Percentiles rank a stretch among this genome's conserved stretches.
These are phyloP conservation scores for Melanotaenia duboulayi DNA, from an alignment of 2,113 vertebrate species.

Conservation along the genomic window DNA sequence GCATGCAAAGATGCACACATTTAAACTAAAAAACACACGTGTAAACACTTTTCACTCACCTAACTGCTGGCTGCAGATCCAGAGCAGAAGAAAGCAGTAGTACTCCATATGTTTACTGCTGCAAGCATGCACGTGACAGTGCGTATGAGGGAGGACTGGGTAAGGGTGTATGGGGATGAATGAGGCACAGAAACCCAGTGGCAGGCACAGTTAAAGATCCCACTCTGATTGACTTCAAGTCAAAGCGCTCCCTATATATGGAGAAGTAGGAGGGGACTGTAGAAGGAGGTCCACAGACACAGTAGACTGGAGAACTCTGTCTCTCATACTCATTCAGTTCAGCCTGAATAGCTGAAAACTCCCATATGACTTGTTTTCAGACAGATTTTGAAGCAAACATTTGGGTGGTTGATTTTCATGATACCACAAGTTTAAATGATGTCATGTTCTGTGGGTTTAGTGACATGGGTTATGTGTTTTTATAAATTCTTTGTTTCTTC, in stretches of 20 bases:
- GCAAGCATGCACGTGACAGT: conserved; percentile 54
- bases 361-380: neutral
- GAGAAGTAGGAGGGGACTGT: conserved; percentile 91
- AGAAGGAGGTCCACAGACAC: conserved; percentile 73
- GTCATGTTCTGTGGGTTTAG: neutral
- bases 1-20: conserved; percentile 14
- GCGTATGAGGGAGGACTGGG: conserved; percentile 52
- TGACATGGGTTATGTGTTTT: neutral
- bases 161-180: conserved; percentile 63
- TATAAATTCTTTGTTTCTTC: too few relatives aligned
- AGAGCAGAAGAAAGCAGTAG: conserved; percentile 87
- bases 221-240: conserved; percentile 81
- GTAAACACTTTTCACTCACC: conserved; percentile 83
- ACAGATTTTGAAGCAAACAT: neutral
- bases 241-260: conserved; percentile 84
- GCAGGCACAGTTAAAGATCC: conserved; percentile 73
- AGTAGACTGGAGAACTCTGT: conserved; percentile 50
- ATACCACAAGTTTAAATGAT: conserved; percentile 2
- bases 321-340: conserved; percentile 46
- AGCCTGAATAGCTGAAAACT: conserved; percentile 7
- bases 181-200: conserved; percentile 79
- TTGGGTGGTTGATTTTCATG: neutral
- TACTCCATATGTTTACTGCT: conserved; percentile 87
- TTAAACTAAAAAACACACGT: conserved; percentile 16
- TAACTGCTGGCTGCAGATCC: conserved; percentile 88